A percentile compares a stretch with the other conserved stretches of the same genome.
These are phyloP conservation scores for Brachionus manjavacas DNA, from an alignment of 1,140 invertebrate species.

Conservation along the genomic window DNA sequence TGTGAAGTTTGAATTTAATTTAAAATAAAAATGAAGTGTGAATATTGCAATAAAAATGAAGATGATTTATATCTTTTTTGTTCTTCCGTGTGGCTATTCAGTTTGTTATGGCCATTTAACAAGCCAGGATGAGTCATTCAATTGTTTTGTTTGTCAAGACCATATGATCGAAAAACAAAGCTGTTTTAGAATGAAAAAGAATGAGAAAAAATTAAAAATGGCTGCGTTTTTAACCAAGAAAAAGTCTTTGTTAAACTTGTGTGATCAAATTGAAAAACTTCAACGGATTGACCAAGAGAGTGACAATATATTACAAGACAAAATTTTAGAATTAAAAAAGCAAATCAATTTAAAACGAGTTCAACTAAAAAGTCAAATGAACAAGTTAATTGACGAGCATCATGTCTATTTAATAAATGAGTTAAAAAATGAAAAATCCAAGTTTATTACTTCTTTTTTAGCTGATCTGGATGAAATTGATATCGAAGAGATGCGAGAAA, in stretches of 20 bases:
- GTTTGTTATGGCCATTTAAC: neutral
- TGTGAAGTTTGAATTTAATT: no score
- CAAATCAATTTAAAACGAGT: no score
- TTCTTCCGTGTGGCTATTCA: neutral
- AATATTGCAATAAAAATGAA: neutral
- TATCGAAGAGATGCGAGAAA: no score
- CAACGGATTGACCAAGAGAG: no score
- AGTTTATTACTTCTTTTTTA: no score
- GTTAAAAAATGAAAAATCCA: no score
- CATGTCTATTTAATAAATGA: no score
- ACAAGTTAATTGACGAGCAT: no score
- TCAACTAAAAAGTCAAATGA: no score
- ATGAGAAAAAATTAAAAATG: neutral
- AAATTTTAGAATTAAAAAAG: no score
- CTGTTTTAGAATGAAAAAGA: neutral
- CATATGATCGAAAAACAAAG: neutral
- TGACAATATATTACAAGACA: no score
- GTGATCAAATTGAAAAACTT: neutral
- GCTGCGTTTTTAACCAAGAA: neutral
- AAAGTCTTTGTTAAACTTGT: neutral
- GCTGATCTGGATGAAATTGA: no score
- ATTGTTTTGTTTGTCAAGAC: neutral
- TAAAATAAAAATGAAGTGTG: neutral
- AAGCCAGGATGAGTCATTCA: neutral
- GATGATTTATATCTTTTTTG: neutral